Evolutionary conservation across 2,113 vertebrate genomes (phyloP), one percentile per base, ranked within the genome.

Genomic region (Greenwoodochromis staneri): DNA sequence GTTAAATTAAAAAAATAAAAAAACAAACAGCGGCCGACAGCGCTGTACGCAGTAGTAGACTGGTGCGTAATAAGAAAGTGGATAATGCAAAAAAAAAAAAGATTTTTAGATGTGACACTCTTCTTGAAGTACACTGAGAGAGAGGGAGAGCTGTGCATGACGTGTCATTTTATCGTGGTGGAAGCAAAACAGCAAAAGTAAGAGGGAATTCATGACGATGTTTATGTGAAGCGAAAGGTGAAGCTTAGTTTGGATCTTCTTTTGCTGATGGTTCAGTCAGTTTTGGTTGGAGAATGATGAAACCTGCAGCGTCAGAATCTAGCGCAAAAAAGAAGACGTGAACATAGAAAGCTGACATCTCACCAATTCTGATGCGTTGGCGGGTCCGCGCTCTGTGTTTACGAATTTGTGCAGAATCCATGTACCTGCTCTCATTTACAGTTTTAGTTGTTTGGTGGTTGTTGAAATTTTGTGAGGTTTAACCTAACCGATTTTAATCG

Each of bases 11-110:
- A 61, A 61, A 31, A 31, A 6, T 0, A 6, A 9, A 31, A 31
- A 61, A 17, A 5, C 8, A 51, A 53, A 53, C 29, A 2, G 16
- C 3, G 1, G 5, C 1, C 3, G 1, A 61, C 59, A 34, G 29
- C 3, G 5, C 29, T 19, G 16, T 61, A 19, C 16, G 6, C 1
- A 61, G 9, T 10, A 2, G 57, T 61, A 61, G 57, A 61, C 57
- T 19, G 29, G 0, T 61, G 57, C 3, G 3, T 61, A 61, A 34
- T 10, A 61, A 61, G 57, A 4, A 61, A 61, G 29, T 7, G 29
- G 16, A 10, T 61, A 61, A 61, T 61, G 57, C 29, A 61, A 29
- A 61, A 29, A 61, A 61, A 61, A 61, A 5, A 4, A 16, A 61
- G 27, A 61, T 34, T 34, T 61, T 31, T 61, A 34, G 16, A 19